Percentiles rank a stretch among this genome's conserved stretches.
These are phyloP conservation scores for Trachemys scripta DNA, from an alignment of 2,113 vertebrate species.

Conservation along the genomic window DNA sequence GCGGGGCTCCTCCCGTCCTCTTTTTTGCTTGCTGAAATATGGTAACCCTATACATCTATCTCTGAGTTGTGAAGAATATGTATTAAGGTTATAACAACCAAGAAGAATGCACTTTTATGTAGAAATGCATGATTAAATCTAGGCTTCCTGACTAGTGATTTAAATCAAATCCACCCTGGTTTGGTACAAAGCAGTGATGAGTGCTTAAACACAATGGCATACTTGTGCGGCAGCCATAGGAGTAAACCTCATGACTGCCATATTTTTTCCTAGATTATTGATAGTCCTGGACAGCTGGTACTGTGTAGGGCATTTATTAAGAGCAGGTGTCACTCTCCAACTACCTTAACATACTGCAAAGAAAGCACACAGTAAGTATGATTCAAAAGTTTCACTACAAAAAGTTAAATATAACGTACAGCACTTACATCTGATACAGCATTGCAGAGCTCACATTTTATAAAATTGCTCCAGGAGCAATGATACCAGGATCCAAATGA, in stretches of 20 bases:
- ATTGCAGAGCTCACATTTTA: not conserved
- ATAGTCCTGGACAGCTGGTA: not conserved
- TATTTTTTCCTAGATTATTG: not conserved
- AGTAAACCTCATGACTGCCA: not conserved
- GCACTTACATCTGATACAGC: not conserved
- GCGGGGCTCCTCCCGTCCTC: too few species aligned
- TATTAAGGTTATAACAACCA: too few species aligned
- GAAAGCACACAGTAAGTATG: accelerated
- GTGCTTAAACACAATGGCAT: not conserved
- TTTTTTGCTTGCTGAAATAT: too few species aligned
- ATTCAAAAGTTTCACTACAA: not conserved
- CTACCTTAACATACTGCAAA: not conserved
- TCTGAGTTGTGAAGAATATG: too few species aligned
- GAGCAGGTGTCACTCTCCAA: not conserved
- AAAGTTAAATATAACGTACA: not conserved
- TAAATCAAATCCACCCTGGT: not conserved
- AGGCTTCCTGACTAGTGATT: too few species aligned
- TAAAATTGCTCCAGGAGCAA: not conserved
- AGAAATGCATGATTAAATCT: too few species aligned
- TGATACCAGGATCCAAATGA: not conserved
- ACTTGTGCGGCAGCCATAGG: not conserved
- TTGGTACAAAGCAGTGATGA: not conserved
- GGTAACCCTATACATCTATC: too few species aligned
- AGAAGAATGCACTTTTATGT: too few species aligned
- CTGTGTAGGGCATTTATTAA: not conserved